These are phyloP conservation scores for Stomatorhinus ivindoensis DNA, from an alignment of 2,113 vertebrate genomes.

Conservation along the genomic window DNA sequence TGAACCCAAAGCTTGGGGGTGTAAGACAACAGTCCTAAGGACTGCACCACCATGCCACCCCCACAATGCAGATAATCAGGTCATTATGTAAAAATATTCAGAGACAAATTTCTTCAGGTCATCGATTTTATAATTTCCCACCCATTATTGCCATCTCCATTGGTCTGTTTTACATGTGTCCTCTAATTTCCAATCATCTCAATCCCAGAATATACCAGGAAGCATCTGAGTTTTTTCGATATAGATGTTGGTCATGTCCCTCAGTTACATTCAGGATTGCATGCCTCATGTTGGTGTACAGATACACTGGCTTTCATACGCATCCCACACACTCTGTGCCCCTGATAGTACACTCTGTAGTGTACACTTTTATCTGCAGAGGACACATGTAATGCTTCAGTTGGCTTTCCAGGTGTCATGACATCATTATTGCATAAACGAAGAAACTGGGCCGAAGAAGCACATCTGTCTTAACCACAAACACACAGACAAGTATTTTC, in stretches of 20 bases:
- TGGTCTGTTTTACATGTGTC: neutral
- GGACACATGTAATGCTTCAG: neutral
- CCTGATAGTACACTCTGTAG: neutral
- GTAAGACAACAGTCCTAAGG: neutral
- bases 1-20: neutral
- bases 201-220: neutral
- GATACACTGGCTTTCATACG: neutral
- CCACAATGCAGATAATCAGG: neutral
- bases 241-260: neutral
- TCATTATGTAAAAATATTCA: neutral
- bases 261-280: neutral
- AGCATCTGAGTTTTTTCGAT: neutral
- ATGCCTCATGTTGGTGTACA: neutral
- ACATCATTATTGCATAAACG: neutral
- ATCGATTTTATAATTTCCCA: neutral
- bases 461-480: neutral
- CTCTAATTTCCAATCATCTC: neutral
- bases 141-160: neutral
- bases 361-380: neutral
- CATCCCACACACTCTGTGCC: neutral
- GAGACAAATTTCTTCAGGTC: neutral
- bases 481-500: neutral
- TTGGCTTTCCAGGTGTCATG: neutral
- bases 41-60: neutral
- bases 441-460: neutral